These are phyloP conservation scores for Agapostemon virescens DNA, from an alignment of 2,888 invertebrate genomes.

Conservation along the genomic window DNA sequence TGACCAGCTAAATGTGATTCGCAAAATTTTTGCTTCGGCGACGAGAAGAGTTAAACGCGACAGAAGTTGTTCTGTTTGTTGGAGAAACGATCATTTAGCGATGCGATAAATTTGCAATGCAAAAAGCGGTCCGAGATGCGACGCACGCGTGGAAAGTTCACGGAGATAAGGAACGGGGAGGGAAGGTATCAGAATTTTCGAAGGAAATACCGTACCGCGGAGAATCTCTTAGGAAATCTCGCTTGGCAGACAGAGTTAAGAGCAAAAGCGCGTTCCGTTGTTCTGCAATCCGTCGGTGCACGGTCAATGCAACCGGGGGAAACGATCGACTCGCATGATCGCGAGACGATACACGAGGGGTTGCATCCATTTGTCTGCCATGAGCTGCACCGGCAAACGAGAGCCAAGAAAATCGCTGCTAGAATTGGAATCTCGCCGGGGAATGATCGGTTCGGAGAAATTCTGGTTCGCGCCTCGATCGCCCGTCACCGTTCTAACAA, in stretches of 20 bases:
- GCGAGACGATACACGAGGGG: slow-evolving; percentile 45
- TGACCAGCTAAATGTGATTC: no score
- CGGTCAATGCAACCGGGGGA: not conserved
- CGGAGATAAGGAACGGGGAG: not conserved
- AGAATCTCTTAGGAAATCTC: not conserved
- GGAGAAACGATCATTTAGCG: not conserved
- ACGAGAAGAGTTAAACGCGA: no score
- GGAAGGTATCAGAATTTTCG: not conserved
- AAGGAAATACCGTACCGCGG: not conserved
- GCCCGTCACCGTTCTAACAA: no score
- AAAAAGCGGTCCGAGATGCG: not conserved
- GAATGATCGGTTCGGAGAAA: not conserved
- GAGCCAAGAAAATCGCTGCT: slow-evolving; percentile 14
- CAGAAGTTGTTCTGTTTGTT: no score
- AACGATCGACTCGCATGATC: slow-evolving; percentile 10
- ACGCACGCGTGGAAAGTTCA: not conserved
- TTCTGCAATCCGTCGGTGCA: slow-evolving; percentile 3
- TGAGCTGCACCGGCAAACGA: not conserved
- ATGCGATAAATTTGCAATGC: not conserved
- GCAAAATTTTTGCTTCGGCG: not conserved
- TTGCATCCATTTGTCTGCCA: slow-evolving; percentile 6
- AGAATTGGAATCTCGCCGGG: slow-evolving; percentile 2
- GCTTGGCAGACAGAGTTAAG: not conserved
- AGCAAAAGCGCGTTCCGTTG: not conserved
- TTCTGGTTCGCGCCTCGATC: no score